These are phyloP conservation scores for Cephus rjabovi DNA, from an alignment of 2,888 invertebrate species.

Conservation along the genomic window DNA sequence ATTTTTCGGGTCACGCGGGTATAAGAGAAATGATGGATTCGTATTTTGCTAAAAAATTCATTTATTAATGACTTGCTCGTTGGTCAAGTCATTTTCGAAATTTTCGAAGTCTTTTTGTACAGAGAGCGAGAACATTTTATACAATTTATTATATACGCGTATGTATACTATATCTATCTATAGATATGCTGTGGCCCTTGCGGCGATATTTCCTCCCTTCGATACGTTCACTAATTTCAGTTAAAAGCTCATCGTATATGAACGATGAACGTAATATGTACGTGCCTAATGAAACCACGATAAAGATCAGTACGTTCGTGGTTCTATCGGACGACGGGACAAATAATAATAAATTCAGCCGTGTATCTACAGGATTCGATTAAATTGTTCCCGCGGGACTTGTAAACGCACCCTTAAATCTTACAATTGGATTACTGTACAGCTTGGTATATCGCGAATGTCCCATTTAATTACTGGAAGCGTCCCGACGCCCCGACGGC, in stretches of 20 bases:
- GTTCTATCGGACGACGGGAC: constrained; percentile 3
- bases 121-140: constrained; percentile 52
- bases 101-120: constrained; percentile 51
- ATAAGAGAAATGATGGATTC: too few relatives aligned
- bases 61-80: constrained; percentile 53
- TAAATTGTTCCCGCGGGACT: constrained; percentile 6
- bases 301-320: constrained; percentile 48
- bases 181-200: constrained; percentile 17
- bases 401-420: constrained; percentile 12
- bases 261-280: too few relatives aligned
- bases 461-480: constrained; percentile 6
- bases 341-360: constrained; percentile 3
- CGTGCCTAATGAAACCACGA: constrained; percentile 22
- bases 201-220: constrained; percentile 3
- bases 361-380: too few relatives aligned
- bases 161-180: constrained; percentile 10
- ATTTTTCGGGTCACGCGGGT: too few relatives aligned
- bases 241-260: background rate
- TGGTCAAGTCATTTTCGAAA: constrained; percentile 32
- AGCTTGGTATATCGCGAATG: constrained; percentile 10
- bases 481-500: constrained; percentile 17
- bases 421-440: constrained; percentile 30
- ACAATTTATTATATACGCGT: constrained; percentile 46
- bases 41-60: constrained; percentile 58
- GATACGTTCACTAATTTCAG: background rate